A percentile compares a stretch with the other conserved stretches of the same genome.
phyloP scores from a whole-genome alignment of 1,140 invertebrate genomes.

The Listronotus bonariensis region DNA sequence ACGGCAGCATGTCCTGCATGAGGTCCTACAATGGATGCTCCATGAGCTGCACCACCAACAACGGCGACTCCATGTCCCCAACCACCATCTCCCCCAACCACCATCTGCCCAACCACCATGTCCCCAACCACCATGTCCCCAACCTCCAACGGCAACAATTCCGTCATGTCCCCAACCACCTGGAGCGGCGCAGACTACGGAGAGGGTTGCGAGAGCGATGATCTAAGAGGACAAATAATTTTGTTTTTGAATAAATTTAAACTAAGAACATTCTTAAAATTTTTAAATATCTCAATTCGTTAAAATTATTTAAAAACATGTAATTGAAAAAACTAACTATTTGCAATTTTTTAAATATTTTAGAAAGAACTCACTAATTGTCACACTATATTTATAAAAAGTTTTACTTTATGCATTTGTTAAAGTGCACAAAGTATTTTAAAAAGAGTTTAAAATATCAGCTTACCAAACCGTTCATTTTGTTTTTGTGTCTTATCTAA shows the following conservation, averaged over 20 bases:
- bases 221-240: constrained; percentile 20
- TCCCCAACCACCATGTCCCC: constrained; percentile 30
- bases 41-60: constrained; percentile 22
- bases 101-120: constrained; percentile 26
- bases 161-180: constrained; percentile 10
- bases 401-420: too few relatives aligned
- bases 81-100: constrained; percentile 18
- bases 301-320: too few relatives aligned
- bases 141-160: constrained; percentile 20
- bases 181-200: constrained; percentile 36
- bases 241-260: too few relatives aligned
- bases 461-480: constrained; percentile 44
- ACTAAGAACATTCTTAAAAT: too few relatives aligned
- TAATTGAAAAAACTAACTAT: too few relatives aligned
- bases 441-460: too few relatives aligned
- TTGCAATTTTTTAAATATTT: too few relatives aligned
- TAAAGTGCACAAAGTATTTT: too few relatives aligned
- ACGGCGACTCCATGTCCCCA: not conserved
- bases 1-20: not conserved
- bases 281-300: too few relatives aligned
- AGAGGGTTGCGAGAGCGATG: constrained; percentile 37
- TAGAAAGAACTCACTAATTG: too few relatives aligned
- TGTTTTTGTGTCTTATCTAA: constrained; percentile 22
- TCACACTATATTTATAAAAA: too few relatives aligned
- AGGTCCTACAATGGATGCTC: constrained; percentile 21